Evolutionary conservation across 2,113 vertebrate genomes (phyloP), one percentile per base, ranked within the genome.

Genomic region (Ranitomeya variabilis): DNA sequence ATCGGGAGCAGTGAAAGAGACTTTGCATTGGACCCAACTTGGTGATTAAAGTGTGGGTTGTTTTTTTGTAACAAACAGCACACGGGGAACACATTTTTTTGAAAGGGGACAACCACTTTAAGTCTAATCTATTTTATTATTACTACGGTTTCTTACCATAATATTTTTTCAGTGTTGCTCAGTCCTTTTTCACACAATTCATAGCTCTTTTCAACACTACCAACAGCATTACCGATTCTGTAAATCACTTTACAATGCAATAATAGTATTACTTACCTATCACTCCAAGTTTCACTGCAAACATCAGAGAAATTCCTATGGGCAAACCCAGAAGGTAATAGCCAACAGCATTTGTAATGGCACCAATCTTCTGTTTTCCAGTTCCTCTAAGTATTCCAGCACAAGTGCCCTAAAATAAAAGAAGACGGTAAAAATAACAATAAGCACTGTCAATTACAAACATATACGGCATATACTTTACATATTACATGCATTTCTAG

Each of bases 311-410:
- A 54, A 97, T 83, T 67, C 95, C 93, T 0, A 96, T 60, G 76
- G 97, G 94, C 81, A 97, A 93, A 13, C 96, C 96, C 0, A 98
- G 37, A 79, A 91, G 87, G 7, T 97, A 97, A 90, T 96, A 98
- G 1, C 96, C 95, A 0, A 98, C 10, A 0, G 96, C 91, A 15
- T 97, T 98, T 86, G 95, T 93, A 31, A 97, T 88, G 4, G 97
- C 97, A 0, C 97, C 96, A 37, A 97, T 92, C 93, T 96, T 98
- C 96, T 99, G 98, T 88, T 95, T 96, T 4, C 98, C 97, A 0
- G 94, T 92, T 2, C 97, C 97, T 88, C 97, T 91, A 90, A 98
- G 92, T 90, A 98, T 93, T 0, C 98, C 98, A 0, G 93, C 94
- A 78, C 87, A 89, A 10, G 87, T 89, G 18, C 80, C 55, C 87